phyloP scores from a whole-genome alignment of 2,888 invertebrate species.

The Brachypalpus laphriformis region DNA sequence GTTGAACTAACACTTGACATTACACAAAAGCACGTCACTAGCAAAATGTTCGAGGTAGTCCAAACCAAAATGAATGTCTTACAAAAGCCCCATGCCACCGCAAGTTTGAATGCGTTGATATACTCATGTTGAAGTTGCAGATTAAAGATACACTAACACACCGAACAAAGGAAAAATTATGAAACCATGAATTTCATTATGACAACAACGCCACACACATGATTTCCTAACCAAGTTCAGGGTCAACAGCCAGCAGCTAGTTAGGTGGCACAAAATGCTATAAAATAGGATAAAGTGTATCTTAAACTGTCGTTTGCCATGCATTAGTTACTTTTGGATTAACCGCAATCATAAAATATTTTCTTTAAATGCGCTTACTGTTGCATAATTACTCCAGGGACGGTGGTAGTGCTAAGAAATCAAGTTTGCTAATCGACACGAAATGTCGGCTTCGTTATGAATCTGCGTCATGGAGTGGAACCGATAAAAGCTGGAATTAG shows the following conservation, averaged over 20 bases:
- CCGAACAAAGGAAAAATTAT: neutral
- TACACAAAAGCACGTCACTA: slow-evolving; percentile 3
- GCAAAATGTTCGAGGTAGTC: neutral
- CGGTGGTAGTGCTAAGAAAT: neutral
- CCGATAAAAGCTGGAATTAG: neutral
- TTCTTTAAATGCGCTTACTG: slow-evolving; percentile 23
- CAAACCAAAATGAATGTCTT: slow-evolving; percentile 1
- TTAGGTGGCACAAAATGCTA: slow-evolving; percentile 13
- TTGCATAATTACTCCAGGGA: slow-evolving; percentile 23
- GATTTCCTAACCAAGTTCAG: slow-evolving; percentile 61
- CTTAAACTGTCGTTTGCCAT: neutral
- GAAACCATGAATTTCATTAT: slow-evolving; percentile 38
- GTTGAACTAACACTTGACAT: slow-evolving; percentile 29
- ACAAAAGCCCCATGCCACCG: neutral
- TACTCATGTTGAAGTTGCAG: neutral
- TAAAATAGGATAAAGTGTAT: slow-evolving; percentile 4
- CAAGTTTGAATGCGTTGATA: neutral
- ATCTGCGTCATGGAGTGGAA: slow-evolving; percentile 19
- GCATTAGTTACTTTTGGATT: slow-evolving; percentile 19
- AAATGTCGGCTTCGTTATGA: slow-evolving; percentile 1
- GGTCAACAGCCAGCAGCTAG: slow-evolving; percentile 33
- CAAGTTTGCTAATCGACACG: slow-evolving; percentile 30
- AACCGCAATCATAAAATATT: slow-evolving; percentile 14
- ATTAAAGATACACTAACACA: neutral
- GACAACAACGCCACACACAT: neutral